Conservation (phyloP, 1,140 invertebrate genomes). For the Calephelis virginiensis region DNA sequence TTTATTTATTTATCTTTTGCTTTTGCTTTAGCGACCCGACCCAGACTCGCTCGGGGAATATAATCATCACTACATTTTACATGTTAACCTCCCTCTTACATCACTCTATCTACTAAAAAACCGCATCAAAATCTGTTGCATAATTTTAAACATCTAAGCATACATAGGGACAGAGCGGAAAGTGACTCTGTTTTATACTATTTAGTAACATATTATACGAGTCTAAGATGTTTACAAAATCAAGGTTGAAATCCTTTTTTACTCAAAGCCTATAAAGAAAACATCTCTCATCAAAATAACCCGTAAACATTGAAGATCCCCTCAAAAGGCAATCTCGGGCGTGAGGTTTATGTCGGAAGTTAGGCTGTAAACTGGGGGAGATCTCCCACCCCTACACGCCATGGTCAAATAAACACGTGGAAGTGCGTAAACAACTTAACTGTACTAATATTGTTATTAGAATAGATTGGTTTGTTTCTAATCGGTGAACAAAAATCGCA, state of each 20-base stretch:
- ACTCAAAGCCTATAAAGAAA: too few species aligned
- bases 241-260: background rate
- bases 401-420: background rate
- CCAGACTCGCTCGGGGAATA: too few species aligned
- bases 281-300: constrained; percentile 1
- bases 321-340: constrained; percentile 5
- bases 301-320: background rate
- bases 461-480: background rate
- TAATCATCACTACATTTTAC: too few species aligned
- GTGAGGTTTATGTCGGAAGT: constrained; percentile 1
- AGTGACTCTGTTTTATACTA: too few species aligned
- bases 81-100: too few species aligned
- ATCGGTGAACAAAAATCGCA: background rate
- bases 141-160: too few species aligned
- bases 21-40: too few species aligned
- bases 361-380: background rate
- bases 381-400: background rate
- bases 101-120: too few species aligned
- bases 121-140: too few species aligned
- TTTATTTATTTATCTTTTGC: too few species aligned
- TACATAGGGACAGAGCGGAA: too few species aligned
- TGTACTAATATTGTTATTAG: background rate
- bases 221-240: background rate
- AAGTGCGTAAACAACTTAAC: background rate
- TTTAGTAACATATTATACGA: too few species aligned